Evolutionary conservation across 2,113 vertebrate genomes (phyloP).

Genomic region (Choloepus hoffmanni): DNA sequence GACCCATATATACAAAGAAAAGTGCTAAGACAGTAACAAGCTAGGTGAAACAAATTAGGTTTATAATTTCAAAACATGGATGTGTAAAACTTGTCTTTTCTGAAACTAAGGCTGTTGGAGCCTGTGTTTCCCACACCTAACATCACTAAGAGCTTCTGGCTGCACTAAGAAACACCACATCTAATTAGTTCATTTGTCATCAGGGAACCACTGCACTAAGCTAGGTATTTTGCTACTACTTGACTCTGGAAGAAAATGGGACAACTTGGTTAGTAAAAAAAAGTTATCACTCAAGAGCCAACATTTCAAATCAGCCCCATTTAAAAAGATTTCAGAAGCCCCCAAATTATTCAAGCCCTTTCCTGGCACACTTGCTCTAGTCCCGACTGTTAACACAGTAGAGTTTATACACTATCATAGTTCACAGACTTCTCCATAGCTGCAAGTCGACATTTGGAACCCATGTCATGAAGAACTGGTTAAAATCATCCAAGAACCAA

Average conservation of each 20-base stretch:
- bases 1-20: background rate
- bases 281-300: slow-evolving; percentile 49
- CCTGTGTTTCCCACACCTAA: slow-evolving; percentile 38
- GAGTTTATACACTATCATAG: slow-evolving; percentile 78
- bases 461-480: slow-evolving; percentile 87
- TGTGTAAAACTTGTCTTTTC: slow-evolving; percentile 57
- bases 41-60: slow-evolving; percentile 27
- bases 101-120: slow-evolving; percentile 55
- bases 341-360: slow-evolving; percentile 66
- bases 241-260: slow-evolving; percentile 73
- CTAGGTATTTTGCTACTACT: slow-evolving; percentile 65
- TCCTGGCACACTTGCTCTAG: slow-evolving; percentile 62
- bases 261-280: slow-evolving; percentile 73
- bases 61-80: slow-evolving; percentile 64
- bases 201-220: slow-evolving; percentile 70
- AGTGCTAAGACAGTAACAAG: background rate
- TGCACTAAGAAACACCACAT: slow-evolving; percentile 68
- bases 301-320: slow-evolving; percentile 73
- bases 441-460: slow-evolving; percentile 79
- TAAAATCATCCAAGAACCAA: slow-evolving; percentile 92
- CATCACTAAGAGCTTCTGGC: slow-evolving; percentile 55
- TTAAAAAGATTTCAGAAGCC: slow-evolving; percentile 69
- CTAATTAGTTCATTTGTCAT: slow-evolving; percentile 72
- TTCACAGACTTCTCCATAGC: slow-evolving; percentile 79
- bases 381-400: slow-evolving; percentile 63